phyloP scores from a whole-genome alignment of 2,113 vertebrate genomes.

The Tachycineta bicolor region DNA sequence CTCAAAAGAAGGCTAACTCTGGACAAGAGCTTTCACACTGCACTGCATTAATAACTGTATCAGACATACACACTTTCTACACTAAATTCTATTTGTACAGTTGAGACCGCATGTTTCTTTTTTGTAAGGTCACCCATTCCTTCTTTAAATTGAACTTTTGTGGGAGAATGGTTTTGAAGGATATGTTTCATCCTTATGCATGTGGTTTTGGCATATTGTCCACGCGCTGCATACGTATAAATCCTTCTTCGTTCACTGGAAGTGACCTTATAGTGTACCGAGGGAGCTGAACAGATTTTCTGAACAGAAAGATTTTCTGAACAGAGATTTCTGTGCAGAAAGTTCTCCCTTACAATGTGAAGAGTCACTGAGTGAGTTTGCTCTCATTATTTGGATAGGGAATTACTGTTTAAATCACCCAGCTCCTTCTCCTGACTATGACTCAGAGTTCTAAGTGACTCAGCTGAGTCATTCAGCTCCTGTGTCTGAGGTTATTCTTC shows the following conservation, averaged over 20 bases:
- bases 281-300: not conserved
- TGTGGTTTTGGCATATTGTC: not conserved
- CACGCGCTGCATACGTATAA: not conserved
- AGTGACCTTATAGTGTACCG: not conserved
- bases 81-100: not conserved
- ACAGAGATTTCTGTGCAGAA: not conserved
- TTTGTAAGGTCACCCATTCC: not conserved
- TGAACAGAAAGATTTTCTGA: not conserved
- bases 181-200: not conserved
- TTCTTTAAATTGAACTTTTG: not conserved
- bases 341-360: not conserved
- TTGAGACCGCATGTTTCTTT: not conserved
- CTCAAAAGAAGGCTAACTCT: not conserved
- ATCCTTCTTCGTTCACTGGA: not conserved
- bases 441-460: slow-evolving; percentile 16
- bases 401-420: not conserved
- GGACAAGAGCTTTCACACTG: not conserved
- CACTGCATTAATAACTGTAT: not conserved
- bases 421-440: not conserved
- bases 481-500: not conserved
- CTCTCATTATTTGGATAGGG: not conserved
- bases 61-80: not conserved
- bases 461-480: not conserved
- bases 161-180: not conserved
- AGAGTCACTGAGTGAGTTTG: not conserved